Base-by-base conservation (phyloP, 2,113 vertebrate species). In the Scolopax mira region DNA sequence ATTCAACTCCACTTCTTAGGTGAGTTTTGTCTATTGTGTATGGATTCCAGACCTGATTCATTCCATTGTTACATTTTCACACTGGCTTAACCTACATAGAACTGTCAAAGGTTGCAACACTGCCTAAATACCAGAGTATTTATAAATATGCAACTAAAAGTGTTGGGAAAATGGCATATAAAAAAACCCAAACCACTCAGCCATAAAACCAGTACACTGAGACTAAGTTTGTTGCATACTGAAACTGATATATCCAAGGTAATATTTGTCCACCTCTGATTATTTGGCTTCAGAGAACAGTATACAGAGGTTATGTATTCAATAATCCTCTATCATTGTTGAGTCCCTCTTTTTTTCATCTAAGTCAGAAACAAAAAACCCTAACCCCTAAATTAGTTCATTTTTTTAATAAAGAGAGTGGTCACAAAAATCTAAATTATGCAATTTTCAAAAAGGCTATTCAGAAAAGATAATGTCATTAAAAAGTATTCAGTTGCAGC, bases 381-480 rank as follows among this genome's bases (percentile, higher is more conserved):
- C 13, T 6, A 44, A 22, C 2, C 28, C 9, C 67, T 84, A 44
- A 93, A 74, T 69, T 91, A 72, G 72, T 49, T 46, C 10, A 27
- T 39, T 88, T 95, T 95, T 88, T 96, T 60, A 85, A 71, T 80
- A 67, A 96, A 88, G 54, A 91, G 83, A 97, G 75, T 52, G 2
- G 69, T 93, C 15, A 85, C 75, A 57, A 65, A 70, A 91, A 88
- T 73, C 62, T 75, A 95, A 92, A 90, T 35, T 1, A 48, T 10
- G 6, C 22, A 2, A 5, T 87, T 96, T 79, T 28, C 13, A 64
- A 70, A 93, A 89, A 57, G 92, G 18, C 4, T 62, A 2, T 51
- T 78, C 7, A 70, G 74, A 73, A 61, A 69, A 86, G 2, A 33
- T 44, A 25, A 16, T 18, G 18, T 49, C 1, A 6, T 44, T 49